Conservation (phyloP, 37 sponge, comb jelly and placozoan species). For the Spongilla lacustris region DNA sequence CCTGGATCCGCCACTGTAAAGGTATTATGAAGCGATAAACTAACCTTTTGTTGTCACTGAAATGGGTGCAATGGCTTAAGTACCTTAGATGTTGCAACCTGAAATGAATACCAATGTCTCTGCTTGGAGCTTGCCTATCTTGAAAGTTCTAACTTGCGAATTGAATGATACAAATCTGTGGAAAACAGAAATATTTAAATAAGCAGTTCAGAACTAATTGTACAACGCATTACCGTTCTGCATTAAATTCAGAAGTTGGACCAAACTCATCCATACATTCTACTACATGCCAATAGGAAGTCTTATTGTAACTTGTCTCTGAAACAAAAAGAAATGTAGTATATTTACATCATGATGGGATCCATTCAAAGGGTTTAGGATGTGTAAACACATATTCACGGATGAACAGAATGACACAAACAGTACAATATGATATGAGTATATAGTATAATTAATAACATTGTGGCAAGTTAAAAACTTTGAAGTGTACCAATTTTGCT, state of each 20-base stretch:
- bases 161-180: slow-evolving; percentile 59
- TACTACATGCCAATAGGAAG: slow-evolving; percentile 31
- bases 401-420: no score
- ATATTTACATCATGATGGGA: no score
- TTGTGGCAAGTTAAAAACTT: no score
- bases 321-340: no score
- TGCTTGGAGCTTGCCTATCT: slow-evolving; percentile 46
- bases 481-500: no score
- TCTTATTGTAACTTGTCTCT: no score
- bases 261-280: slow-evolving; percentile 56
- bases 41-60: background rate
- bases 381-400: no score
- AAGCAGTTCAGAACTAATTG: background rate
- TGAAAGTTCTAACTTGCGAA: slow-evolving; percentile 2
- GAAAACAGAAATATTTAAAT: background rate
- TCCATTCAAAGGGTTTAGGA: no score
- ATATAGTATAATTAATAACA: no score
- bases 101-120: slow-evolving; percentile 33
- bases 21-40: background rate
- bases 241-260: slow-evolving; percentile 34
- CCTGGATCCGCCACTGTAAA: no score
- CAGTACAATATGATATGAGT: no score
- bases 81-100: background rate
- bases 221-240: slow-evolving; percentile 41
- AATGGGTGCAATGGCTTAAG: background rate